Evolutionary conservation across 2,797 vertebrate species (phyloP), one percentile per base, ranked within the genome.

Genomic region (Bryconaethiops microstoma): DNA sequence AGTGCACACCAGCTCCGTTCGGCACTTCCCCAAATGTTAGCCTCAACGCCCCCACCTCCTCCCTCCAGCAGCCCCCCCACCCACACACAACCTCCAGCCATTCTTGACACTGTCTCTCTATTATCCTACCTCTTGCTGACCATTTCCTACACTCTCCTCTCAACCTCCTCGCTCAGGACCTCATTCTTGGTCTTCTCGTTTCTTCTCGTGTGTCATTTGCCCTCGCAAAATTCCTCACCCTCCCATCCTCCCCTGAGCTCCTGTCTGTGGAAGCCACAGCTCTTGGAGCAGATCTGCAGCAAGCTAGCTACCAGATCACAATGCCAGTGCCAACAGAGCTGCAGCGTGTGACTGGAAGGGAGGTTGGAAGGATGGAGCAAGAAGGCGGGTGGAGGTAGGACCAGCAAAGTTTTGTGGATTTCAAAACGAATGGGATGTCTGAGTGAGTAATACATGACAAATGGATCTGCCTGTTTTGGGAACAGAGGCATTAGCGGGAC

Each of bases 401-500:
- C 21, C 8, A 57, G 67, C 65, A 40, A 55, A 48, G 72, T 57
- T 29, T 64, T 77, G 83, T 23, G 57, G 84, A 86, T 84, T 90
- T 86, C 81, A 87, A 89, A 91, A 90, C 80, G 87, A 92, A 91
- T 88, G 87, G 62, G 81, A 86, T 88, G 71, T 73, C 52, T 87
- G 78, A 91, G 76, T 16, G 80, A 90, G 84, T 84, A 78, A 89
- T 87, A 88, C 81, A 84, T 90, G 90, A 90, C 71, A 75, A 88
- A 91, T 90, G 86, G 81, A 88, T 89, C 77, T 80, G 85, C 85
- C 86, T 60, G n/a, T 81, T 84, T 72, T 76, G 45, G 83, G 82
- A 92, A 89, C 86, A 90, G 88, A 86, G 86, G 86, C 87, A 90
- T 92, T 89, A 87, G 85, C 89, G 79, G 86, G 78, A 86, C 85